Percentiles rank a stretch among this genome's conserved stretches.
Conservation (phyloP, 2,113 vertebrate species). For the Daphoenositta chrysoptera region DNA sequence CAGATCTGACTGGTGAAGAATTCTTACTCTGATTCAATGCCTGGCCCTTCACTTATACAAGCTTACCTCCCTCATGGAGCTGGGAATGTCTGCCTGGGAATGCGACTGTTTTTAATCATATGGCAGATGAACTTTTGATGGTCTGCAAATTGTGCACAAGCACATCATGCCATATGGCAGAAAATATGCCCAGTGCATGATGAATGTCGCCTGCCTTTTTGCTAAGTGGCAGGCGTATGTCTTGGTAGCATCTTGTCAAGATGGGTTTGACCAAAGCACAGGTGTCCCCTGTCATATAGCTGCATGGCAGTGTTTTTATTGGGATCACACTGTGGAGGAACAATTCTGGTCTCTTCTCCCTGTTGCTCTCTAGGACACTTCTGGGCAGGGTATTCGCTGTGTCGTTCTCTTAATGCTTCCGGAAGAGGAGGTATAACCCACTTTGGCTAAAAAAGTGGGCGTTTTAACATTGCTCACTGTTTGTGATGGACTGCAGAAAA, state of each 20-base stretch:
- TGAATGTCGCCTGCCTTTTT: neutral
- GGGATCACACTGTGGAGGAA: neutral
- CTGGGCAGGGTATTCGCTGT: neutral
- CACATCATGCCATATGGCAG: neutral
- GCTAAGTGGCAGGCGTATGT: neutral
- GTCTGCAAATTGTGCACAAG: neutral
- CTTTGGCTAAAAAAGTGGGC: neutral
- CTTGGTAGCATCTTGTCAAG: neutral
- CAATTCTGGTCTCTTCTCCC: neutral
- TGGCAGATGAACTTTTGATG: neutral
- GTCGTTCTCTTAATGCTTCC: neutral
- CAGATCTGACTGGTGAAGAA: neutral
- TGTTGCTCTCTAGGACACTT: neutral
- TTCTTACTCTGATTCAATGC: neutral
- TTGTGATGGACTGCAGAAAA: neutral
- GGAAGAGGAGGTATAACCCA: neutral
- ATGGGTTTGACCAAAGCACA: neutral
- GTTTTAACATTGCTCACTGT: fast-evolving
- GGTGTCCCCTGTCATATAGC: neutral
- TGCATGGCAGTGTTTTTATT: neutral
- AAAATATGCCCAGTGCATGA: neutral
- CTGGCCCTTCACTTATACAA: fast-evolving
- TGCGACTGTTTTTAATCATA: neutral
- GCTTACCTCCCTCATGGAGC: neutral
- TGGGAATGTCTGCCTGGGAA: neutral